phyloP scores from a whole-genome alignment of 2,113 vertebrate genomes.

The Perognathus longimembris region DNA sequence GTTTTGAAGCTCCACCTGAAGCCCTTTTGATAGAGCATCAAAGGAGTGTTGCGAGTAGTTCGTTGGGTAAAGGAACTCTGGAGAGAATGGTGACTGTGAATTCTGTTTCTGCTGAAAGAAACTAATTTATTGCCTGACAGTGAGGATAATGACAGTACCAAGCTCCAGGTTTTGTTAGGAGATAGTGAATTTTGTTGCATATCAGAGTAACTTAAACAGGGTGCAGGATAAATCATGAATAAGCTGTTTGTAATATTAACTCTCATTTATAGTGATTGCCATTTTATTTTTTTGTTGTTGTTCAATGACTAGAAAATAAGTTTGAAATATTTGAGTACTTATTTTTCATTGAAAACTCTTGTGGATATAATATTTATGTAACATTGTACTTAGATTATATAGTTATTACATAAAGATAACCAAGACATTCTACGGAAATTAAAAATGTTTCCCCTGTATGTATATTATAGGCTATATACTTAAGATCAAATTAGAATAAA shows the following conservation, averaged over 20 bases:
- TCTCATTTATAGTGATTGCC: not conserved
- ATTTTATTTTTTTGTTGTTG: not conserved
- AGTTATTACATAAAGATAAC: not conserved
- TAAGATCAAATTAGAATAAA: constrained; percentile 31
- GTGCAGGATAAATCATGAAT: not conserved
- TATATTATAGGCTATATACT: not conserved
- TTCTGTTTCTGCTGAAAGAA: not conserved
- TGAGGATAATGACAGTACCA: not conserved
- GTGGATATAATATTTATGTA: not conserved
- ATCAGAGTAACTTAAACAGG: not conserved
- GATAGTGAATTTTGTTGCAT: not conserved
- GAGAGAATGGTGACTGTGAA: not conserved
- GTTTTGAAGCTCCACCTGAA: not conserved
- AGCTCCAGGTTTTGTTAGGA: not conserved
- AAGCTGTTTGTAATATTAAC: not conserved
- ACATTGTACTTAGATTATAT: not conserved
- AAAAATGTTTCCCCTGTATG: not conserved
- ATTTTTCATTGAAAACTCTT: not conserved
- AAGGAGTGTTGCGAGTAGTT: not conserved
- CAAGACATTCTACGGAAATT: not conserved
- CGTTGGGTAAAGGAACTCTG: not conserved
- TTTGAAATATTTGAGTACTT: not conserved
- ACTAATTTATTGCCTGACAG: not conserved
- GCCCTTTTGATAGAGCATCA: not conserved
- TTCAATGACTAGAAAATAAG: not conserved